Conservation (phyloP, 2,888 invertebrate species). For the Meiosimyza decipiens region DNA sequence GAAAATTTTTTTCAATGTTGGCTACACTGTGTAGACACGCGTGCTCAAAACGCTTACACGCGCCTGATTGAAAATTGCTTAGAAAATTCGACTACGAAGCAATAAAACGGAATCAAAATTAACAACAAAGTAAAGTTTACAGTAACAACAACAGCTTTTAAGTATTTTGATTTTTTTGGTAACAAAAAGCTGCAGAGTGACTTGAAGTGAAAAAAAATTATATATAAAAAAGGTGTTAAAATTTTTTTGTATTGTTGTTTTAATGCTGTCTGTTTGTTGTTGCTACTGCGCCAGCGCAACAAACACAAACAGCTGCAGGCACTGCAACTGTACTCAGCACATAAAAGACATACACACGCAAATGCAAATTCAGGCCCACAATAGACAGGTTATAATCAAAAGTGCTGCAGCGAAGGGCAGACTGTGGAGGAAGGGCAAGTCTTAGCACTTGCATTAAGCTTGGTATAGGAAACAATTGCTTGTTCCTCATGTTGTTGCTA, state of each 20-base stretch:
- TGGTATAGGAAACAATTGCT: too few species aligned
- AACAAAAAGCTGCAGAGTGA: not conserved
- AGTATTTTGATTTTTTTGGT: not conserved
- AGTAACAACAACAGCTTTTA: not conserved
- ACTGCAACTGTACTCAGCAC: constrained; percentile 13
- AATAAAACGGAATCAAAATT: not conserved
- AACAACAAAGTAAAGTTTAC: not conserved
- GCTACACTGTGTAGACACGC: too few species aligned
- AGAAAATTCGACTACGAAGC: not conserved
- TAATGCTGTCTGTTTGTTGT: not conserved
- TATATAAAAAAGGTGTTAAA: constrained; percentile 15
- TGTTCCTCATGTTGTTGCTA: too few species aligned
- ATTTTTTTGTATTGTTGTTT: not conserved
- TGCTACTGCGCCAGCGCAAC: constrained; percentile 1
- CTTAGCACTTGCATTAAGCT: too few species aligned
- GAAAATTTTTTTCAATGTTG: too few species aligned
- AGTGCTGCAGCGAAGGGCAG: not conserved
- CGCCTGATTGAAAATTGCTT: constrained; percentile 18
- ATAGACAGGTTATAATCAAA: not conserved
- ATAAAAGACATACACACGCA: not conserved
- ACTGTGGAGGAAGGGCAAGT: not conserved
- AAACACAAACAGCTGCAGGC: constrained; percentile 16
- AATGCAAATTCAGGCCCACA: not conserved
- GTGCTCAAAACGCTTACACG: constrained; percentile 23
- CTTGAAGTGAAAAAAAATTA: constrained; percentile 1